Percentiles rank a stretch among this genome's conserved stretches.
phyloP scores from a whole-genome alignment of 2,888 invertebrate genomes.

The Apamea monoglypha region DNA sequence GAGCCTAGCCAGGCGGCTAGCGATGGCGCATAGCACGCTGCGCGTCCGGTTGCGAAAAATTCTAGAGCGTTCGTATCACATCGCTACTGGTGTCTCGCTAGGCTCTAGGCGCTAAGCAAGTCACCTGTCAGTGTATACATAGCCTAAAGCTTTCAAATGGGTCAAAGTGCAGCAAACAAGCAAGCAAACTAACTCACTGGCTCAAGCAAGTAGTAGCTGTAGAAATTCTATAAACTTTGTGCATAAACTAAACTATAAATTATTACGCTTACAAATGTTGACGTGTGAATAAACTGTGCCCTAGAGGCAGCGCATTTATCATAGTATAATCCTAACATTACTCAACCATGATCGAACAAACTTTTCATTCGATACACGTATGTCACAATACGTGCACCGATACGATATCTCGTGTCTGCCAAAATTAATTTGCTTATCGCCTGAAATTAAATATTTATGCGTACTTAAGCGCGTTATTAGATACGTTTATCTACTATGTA shows the following conservation, averaged over 20 bases:
- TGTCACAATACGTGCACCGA: slow-evolving; percentile 62
- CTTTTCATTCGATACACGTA: slow-evolving; percentile 52
- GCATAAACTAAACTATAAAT: slow-evolving; percentile 23
- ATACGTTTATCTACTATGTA: slow-evolving; percentile 49
- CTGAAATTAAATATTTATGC: slow-evolving; percentile 74
- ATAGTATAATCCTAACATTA: slow-evolving; percentile 25
- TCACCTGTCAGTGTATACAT: too few species aligned
- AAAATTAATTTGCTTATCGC: slow-evolving; percentile 79
- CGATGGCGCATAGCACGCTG: too few species aligned
- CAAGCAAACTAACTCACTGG: not conserved
- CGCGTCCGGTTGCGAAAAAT: too few species aligned
- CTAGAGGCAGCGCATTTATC: slow-evolving; percentile 20
- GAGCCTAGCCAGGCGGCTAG: too few species aligned
- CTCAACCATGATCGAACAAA: slow-evolving; percentile 22
- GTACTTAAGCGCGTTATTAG: slow-evolving; percentile 63
- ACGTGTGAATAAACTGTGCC: slow-evolving; percentile 21
- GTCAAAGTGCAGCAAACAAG: not conserved
- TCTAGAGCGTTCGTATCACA: too few species aligned
- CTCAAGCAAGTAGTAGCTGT: not conserved
- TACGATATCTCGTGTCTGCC: slow-evolving; percentile 70
- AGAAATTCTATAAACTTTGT: slow-evolving; percentile 36
- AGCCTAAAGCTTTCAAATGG: not conserved
- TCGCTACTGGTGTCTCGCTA: too few species aligned
- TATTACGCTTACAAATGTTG: slow-evolving; percentile 23
- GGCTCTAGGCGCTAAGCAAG: too few species aligned